Base-by-base conservation (phyloP, 2,113 vertebrate species). In the Neofelis nebulosa region DNA sequence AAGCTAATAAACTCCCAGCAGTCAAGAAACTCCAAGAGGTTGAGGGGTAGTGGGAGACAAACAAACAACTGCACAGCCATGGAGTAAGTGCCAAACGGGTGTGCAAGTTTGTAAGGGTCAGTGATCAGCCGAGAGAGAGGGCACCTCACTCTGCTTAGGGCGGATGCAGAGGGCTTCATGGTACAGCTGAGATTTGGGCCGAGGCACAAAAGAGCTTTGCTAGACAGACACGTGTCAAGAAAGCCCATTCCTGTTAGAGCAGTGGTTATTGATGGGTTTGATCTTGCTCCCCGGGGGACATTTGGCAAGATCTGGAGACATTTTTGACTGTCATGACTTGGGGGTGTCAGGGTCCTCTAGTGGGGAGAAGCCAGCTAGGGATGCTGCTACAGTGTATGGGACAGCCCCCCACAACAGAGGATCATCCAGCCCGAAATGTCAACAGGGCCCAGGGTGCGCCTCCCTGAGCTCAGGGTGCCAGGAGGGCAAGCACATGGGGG, bases 401-500 rank as follows among this genome's bases (percentile, higher is more conserved):
- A 31, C 19, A 6, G n/a, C 13, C 12, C 15, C n/a, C 25, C 12
- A 61, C 23, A 36, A 15, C 4, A 73, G 57, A 83, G 82, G 41
- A 10, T 31, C 48, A 69, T 4, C 69, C 15, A 36, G 48, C 10
- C 27, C 76, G 57, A 27, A 45, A n/a, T 38, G 7, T 45, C 38
- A 33, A 1, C 19, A 5, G 18, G 1, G 21, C 19, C 55, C 36
- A 9, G 10, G 21, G 3, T 15, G 82, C 73, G 13, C 29, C 29
- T 15, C 11, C 11, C 50, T 23, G 48, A 41, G 25, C 71, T 29
- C 63, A 16, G 73, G 73, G 29, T 13, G 8, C 71, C 2, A 2
- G 0, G 8, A 13, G 41, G 33, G 25, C 1, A 29, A 9, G 33
- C 33, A 5, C 11, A 0, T 6, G 66, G 13, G 15, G 27, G 27